These are phyloP conservation scores for Melolontha melolontha DNA, from an alignment of 2,888 invertebrate genomes.

Conservation along the genomic window DNA sequence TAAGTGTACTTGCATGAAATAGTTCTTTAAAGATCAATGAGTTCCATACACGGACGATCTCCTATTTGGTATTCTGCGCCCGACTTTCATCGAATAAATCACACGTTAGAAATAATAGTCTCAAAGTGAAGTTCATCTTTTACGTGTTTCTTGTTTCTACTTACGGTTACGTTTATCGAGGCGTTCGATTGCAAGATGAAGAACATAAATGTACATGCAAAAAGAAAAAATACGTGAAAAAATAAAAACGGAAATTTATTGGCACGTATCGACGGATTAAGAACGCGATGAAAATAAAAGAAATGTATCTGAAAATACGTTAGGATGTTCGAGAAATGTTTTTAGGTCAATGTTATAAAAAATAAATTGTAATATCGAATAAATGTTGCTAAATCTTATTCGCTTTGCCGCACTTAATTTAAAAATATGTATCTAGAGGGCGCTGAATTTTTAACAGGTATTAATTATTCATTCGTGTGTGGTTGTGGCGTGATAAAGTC, in stretches of 20 bases:
- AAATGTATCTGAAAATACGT: no score
- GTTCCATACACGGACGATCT: slow-evolving; percentile 22
- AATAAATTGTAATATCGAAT: no score
- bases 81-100: slow-evolving; percentile 37
- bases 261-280: no score
- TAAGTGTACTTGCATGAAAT: slow-evolving; percentile 17
- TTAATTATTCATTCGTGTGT: no score
- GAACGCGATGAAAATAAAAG: no score
- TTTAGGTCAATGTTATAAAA: no score
- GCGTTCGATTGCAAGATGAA: not conserved
- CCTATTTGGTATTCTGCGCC: slow-evolving; percentile 27
- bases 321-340: no score
- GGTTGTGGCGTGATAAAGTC: no score
- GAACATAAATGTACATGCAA: not conserved
- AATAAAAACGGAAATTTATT: not conserved
- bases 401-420: no score
- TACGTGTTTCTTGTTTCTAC: slow-evolving; percentile 7
- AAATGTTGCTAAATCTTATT: no score
- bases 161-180: not conserved
- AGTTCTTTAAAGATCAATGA: slow-evolving; percentile 35
- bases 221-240: not conserved
- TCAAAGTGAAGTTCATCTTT: slow-evolving; percentile 7
- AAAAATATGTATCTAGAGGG: no score
- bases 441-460: no score
- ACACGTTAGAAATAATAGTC: slow-evolving; percentile 23